Conservation (phyloP, 2,797 vertebrate genomes). For the Enteromius thamalakanensis region DNA sequence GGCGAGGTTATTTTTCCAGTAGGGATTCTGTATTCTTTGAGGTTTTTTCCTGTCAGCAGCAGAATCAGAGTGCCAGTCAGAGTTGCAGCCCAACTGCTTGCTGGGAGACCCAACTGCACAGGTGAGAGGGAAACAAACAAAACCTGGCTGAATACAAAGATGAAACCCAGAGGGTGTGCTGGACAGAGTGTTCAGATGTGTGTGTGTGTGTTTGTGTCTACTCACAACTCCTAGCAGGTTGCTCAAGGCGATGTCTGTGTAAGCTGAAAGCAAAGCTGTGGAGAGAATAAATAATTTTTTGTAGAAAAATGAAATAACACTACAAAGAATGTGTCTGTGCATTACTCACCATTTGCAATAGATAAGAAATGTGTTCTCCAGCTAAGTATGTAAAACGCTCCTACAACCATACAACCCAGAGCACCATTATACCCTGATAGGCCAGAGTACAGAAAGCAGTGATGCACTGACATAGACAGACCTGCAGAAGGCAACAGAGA, state of each 20-base stretch:
- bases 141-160: conserved; percentile 12
- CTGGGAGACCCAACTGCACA: conserved; percentile 74
- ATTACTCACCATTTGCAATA: conserved; percentile 71
- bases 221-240: conserved; percentile 77
- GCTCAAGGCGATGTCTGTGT: conserved; percentile 74
- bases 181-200: neutral
- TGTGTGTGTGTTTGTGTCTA: neutral
- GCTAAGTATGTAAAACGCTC: conserved; percentile 74
- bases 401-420: conserved; percentile 77
- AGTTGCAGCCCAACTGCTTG: conserved; percentile 77
- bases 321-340: neutral
- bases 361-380: conserved; percentile 76
- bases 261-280: conserved; percentile 77
- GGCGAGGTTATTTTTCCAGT: conserved; percentile 67
- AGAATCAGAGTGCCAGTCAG: conserved; percentile 71
- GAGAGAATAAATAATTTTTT: neutral
- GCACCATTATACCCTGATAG: conserved; percentile 77
- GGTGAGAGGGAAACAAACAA: neutral
- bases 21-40: conserved; percentile 69
- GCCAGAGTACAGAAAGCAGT: conserved; percentile 71
- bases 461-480: conserved; percentile 73
- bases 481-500: conserved; percentile 62
- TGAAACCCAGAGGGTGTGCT: neutral
- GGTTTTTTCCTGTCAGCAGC: conserved; percentile 65
- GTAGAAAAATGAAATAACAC: neutral